phyloP scores from a whole-genome alignment of 2,113 vertebrate genomes.

The Pungitius pungitius region DNA sequence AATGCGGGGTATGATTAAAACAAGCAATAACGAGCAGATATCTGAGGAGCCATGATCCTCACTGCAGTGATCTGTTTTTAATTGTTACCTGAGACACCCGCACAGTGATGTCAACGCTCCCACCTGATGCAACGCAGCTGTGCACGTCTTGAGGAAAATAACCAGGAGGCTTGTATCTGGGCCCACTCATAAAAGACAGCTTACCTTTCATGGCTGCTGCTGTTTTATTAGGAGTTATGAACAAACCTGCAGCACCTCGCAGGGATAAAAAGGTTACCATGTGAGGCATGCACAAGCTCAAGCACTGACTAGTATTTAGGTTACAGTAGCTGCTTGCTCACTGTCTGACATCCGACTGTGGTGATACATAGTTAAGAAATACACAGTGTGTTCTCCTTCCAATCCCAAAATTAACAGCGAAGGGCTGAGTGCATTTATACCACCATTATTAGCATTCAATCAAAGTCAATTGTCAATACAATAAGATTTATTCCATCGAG shows the following conservation, averaged over 20 bases:
- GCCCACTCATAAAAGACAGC: slow-evolving; percentile 73
- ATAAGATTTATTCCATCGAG: background rate
- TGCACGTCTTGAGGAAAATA: slow-evolving; percentile 50
- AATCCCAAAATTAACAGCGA: slow-evolving; percentile 1
- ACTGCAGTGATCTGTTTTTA: slow-evolving; percentile 65
- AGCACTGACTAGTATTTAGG: slow-evolving; percentile 40
- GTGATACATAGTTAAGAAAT: slow-evolving; percentile 55
- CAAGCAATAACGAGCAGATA: slow-evolving; percentile 50
- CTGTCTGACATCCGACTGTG: slow-evolving; percentile 34
- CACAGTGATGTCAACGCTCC: slow-evolving; percentile 50
- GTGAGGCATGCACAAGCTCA: slow-evolving; percentile 54
- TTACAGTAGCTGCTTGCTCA: slow-evolving; percentile 35
- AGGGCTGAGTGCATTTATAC: background rate
- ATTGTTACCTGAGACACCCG: slow-evolving; percentile 60
- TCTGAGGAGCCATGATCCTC: slow-evolving; percentile 53
- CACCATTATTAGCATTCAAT: background rate
- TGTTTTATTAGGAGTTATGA: slow-evolving; percentile 63
- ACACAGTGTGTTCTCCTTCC: slow-evolving; percentile 13
- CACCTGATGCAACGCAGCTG: slow-evolving; percentile 54
- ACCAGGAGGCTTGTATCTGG: slow-evolving; percentile 67
- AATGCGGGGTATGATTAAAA: slow-evolving; percentile 18
- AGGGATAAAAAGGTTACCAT: slow-evolving; percentile 49
- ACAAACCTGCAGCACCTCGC: slow-evolving; percentile 32
- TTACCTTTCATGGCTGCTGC: slow-evolving; percentile 73
- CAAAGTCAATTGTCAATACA: background rate